Evolutionary conservation across 2,113 vertebrate genomes (phyloP).

Genomic region (Pyxicephalus adspersus): DNA sequence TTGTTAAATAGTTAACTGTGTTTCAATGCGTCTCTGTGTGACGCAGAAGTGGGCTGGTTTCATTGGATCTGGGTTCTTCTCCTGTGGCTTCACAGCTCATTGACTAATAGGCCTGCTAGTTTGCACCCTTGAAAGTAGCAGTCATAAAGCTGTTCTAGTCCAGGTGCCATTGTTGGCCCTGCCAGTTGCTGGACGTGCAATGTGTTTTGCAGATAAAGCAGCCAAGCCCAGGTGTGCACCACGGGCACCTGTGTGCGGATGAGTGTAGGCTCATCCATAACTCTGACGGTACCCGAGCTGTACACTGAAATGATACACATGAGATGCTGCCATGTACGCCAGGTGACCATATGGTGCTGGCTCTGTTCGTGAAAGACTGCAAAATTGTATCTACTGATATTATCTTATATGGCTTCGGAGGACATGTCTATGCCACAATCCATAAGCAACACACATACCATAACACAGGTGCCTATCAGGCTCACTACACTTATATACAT

Average conservation of each 20-base stretch:
- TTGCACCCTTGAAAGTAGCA: slow-evolving; percentile 44
- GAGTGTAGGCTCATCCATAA: slow-evolving; percentile 54
- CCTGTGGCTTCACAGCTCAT: slow-evolving; percentile 36
- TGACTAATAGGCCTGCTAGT: slow-evolving; percentile 48
- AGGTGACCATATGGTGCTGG: slow-evolving; percentile 52
- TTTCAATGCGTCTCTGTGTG: background rate
- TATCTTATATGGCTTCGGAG: slow-evolving; percentile 8
- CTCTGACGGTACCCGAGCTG: slow-evolving; percentile 45
- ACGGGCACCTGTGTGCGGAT: slow-evolving; percentile 45
- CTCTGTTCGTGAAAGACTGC: slow-evolving; percentile 29
- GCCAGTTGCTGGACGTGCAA: slow-evolving; percentile 47
- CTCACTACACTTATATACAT: background rate
- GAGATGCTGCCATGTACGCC: slow-evolving; percentile 46
- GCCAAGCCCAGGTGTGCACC: slow-evolving; percentile 52
- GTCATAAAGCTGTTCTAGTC: slow-evolving; percentile 45
- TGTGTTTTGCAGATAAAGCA: slow-evolving; percentile 48
- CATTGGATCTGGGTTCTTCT: slow-evolving; percentile 23
- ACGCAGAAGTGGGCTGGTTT: background rate
- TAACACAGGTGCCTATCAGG: background rate
- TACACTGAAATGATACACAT: slow-evolving; percentile 38
- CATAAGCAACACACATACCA: background rate
- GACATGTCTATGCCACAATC: background rate
- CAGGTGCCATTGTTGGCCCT: slow-evolving; percentile 53
- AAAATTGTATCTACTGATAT: slow-evolving; percentile 25
- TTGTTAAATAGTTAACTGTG: slow-evolving; percentile 25